These are phyloP conservation scores for Rhinophrynus dorsalis DNA, from an alignment of 2,797 vertebrate species.

Conservation along the genomic window DNA sequence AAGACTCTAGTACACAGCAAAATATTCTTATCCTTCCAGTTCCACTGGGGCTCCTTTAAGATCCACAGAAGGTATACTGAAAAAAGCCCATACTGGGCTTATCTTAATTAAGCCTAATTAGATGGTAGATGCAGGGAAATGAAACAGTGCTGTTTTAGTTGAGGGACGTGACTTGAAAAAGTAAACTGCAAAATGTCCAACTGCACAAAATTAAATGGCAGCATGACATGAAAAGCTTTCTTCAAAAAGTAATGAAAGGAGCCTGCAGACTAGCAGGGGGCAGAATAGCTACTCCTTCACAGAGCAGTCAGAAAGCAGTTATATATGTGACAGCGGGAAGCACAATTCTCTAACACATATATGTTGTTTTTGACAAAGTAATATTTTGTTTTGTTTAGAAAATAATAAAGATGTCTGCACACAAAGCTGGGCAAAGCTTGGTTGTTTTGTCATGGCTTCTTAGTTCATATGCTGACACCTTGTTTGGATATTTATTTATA, in stretches of 20 bases:
- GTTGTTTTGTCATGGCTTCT: too few species aligned
- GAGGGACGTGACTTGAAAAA: conserved; percentile 42
- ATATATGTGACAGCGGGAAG: conserved; percentile 41
- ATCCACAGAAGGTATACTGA: conserved; percentile 35
- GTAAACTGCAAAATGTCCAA: conserved; percentile 43
- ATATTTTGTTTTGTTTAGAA: conserved; percentile 43
- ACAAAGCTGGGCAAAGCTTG: too few species aligned
- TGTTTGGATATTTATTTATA: too few species aligned
- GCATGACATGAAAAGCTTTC: conserved; percentile 37
- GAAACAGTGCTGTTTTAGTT: conserved; percentile 33
- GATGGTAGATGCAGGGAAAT: conserved; percentile 32
- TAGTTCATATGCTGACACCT: too few species aligned
- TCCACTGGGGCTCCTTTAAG: conserved; percentile 35
- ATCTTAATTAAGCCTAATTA: conserved; percentile 48
- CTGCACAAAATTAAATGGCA: conserved; percentile 34
- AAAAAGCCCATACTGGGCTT: conserved; percentile 37
- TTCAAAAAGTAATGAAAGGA: conserved; percentile 43
- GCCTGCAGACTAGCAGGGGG: conserved; percentile 41
- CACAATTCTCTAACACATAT: conserved; percentile 40
- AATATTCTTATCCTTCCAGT: conserved; percentile 24
- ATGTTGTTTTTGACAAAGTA: conserved; percentile 33
- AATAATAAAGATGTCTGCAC: conserved; percentile 15
- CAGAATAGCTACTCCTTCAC: conserved; percentile 27
- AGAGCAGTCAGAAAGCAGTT: conserved; percentile 31
- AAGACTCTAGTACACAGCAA: conserved; percentile 31